phyloP scores from a whole-genome alignment of 2,888 invertebrate genomes.

The Tetramorium bicarinatum region DNA sequence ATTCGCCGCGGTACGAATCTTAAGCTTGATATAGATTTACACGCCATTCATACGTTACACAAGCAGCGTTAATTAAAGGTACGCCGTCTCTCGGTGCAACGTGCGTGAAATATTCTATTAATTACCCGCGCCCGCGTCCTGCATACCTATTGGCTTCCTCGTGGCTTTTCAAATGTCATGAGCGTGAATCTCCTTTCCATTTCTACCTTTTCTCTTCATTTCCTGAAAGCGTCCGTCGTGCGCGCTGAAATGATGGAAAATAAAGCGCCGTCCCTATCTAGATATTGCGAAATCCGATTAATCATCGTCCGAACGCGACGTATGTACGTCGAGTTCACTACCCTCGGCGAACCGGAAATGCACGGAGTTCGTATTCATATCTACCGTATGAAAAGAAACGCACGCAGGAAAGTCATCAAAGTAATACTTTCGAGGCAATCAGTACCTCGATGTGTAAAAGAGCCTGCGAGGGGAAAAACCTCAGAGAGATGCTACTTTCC shows the following conservation, averaged over 20 bases:
- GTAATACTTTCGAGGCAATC: conserved; percentile 14
- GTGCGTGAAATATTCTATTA: conserved; percentile 55
- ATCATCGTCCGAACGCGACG: conserved; percentile 43
- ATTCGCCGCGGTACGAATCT: neutral
- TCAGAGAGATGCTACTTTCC: neutral
- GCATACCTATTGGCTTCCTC: conserved; percentile 21
- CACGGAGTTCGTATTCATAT: neutral
- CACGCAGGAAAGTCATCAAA: neutral
- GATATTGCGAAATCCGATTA: conserved; percentile 48
- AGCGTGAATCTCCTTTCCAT: conserved; percentile 24
- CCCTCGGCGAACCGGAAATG: conserved; percentile 2
- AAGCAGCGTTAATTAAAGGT: neutral
- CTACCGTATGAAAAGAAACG: conserved; percentile 2
- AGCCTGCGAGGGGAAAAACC: neutral
- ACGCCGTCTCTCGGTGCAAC: conserved; percentile 1
- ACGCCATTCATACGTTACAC: neutral
- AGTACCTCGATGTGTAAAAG: neutral
- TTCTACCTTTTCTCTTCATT: conserved; percentile 44
- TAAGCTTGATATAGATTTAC: neutral
- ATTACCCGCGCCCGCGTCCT: conserved; percentile 35
- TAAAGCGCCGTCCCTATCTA: conserved; percentile 42
- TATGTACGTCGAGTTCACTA: conserved; percentile 24
- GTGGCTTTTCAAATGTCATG: conserved; percentile 47
- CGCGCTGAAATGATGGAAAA: conserved; percentile 39
- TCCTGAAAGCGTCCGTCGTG: conserved; percentile 44